Evolutionary conservation across 2,113 vertebrate species (phyloP).

Genomic region (Stomatorhinus ivindoensis): DNA sequence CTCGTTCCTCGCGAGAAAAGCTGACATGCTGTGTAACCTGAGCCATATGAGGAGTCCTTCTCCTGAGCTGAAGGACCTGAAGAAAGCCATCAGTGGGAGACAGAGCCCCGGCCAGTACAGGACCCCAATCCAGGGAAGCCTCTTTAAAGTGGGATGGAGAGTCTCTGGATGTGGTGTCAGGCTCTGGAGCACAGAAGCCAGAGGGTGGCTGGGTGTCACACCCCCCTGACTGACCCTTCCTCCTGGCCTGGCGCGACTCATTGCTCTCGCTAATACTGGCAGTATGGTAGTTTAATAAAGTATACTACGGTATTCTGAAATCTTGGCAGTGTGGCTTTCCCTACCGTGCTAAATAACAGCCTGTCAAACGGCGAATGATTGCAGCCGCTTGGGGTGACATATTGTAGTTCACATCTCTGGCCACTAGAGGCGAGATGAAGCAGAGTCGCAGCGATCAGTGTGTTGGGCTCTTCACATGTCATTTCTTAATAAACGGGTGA

Average conservation of each 20-base stretch:
- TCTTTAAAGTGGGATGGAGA: neutral
- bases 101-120: neutral
- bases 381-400: neutral
- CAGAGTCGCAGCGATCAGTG: neutral
- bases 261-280: neutral
- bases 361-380: neutral
- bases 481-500: neutral
- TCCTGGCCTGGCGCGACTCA: slow-evolving; percentile 23
- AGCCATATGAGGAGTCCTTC: neutral
- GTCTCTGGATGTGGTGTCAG: neutral
- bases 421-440: neutral
- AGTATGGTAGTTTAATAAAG: neutral
- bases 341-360: neutral
- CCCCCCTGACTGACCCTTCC: slow-evolving; percentile 29
- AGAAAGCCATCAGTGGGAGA: neutral
- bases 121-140: neutral
- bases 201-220: neutral
- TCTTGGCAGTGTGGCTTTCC: neutral
- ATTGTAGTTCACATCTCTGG: neutral
- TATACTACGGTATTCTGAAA: neutral
- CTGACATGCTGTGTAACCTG: neutral
- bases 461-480: neutral
- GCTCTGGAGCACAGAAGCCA: neutral
- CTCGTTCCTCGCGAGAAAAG: neutral
- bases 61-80: neutral